These are phyloP conservation scores for Cryptus armator DNA, from an alignment of 2,888 invertebrate species.

Conservation along the genomic window DNA sequence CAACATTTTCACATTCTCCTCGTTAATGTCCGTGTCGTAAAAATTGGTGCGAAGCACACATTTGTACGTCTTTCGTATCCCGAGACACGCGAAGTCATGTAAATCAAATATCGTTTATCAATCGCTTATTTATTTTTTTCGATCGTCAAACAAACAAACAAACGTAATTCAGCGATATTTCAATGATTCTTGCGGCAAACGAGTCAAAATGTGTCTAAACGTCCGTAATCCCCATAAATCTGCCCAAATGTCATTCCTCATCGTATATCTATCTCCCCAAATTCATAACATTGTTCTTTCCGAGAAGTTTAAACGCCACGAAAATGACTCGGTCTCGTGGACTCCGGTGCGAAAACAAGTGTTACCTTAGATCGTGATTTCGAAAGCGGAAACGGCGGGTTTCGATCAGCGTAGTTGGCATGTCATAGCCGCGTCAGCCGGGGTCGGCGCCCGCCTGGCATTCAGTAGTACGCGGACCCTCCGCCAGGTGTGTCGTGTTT, in stretches of 20 bases:
- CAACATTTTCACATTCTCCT: neutral
- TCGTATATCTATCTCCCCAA: too few relatives aligned
- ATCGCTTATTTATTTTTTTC: neutral
- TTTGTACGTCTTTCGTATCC: neutral
- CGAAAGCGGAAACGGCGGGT: constrained; percentile 35
- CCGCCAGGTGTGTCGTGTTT: constrained; percentile 73
- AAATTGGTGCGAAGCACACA: neutral
- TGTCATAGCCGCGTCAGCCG: constrained; percentile 81
- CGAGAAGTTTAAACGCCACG: neutral
- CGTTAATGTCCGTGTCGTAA: neutral
- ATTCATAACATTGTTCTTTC: neutral
- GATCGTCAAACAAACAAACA: neutral
- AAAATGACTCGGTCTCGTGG: neutral
- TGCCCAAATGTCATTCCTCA: too few relatives aligned
- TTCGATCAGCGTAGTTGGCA: constrained; percentile 72
- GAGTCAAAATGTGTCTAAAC: constrained; percentile 7
- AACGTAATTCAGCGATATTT: neutral
- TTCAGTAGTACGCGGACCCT: constrained; percentile 67
- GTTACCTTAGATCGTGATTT: neutral
- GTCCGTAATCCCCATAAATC: neutral
- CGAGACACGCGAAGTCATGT: neutral
- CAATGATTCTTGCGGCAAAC: neutral
- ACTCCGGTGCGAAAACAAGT: neutral
- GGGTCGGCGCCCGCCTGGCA: constrained; percentile 80
- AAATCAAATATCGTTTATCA: neutral